Percentiles rank a stretch among this genome's conserved stretches.
Conservation (phyloP, 2,113 vertebrate genomes). For the Nettapus auritus region DNA sequence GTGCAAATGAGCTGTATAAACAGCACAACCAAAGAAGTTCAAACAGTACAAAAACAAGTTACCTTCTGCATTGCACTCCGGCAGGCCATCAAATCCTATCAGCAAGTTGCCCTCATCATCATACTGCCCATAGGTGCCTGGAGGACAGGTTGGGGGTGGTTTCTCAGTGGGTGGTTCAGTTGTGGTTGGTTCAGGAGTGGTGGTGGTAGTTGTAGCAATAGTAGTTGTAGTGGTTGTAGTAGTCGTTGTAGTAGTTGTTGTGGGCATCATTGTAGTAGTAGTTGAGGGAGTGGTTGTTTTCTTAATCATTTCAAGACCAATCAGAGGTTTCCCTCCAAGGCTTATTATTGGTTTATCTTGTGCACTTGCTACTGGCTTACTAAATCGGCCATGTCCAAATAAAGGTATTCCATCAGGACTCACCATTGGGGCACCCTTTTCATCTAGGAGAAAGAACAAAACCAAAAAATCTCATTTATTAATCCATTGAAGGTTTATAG, state of each 20-base stretch:
- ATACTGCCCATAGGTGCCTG: slow-evolving; percentile 84
- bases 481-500: not conserved
- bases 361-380: slow-evolving; percentile 89
- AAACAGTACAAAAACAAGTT: slow-evolving; percentile 14
- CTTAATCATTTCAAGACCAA: slow-evolving; percentile 87
- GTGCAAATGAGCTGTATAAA: not conserved
- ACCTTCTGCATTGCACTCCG: slow-evolving; percentile 93
- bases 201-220: slow-evolving; percentile 70
- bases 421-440: slow-evolving; percentile 90
- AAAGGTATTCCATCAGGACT: slow-evolving; percentile 92
- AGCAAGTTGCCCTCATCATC: slow-evolving; percentile 86
- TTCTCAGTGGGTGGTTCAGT: slow-evolving; percentile 74
- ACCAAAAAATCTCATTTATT: not conserved
- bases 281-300: slow-evolving; percentile 77
- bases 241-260: slow-evolving; percentile 71
- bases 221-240: slow-evolving; percentile 71
- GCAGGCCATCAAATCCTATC: slow-evolving; percentile 78
- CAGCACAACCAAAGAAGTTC: not conserved
- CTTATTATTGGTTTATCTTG: slow-evolving; percentile 91
- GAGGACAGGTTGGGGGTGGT: slow-evolving; percentile 85
- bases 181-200: slow-evolving; percentile 78
- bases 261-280: slow-evolving; percentile 62
- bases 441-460: slow-evolving; percentile 79
- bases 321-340: slow-evolving; percentile 92
- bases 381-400: slow-evolving; percentile 91